phyloP scores from a whole-genome alignment of 2,888 invertebrate genomes.

The Lasioglossum lativentre region DNA sequence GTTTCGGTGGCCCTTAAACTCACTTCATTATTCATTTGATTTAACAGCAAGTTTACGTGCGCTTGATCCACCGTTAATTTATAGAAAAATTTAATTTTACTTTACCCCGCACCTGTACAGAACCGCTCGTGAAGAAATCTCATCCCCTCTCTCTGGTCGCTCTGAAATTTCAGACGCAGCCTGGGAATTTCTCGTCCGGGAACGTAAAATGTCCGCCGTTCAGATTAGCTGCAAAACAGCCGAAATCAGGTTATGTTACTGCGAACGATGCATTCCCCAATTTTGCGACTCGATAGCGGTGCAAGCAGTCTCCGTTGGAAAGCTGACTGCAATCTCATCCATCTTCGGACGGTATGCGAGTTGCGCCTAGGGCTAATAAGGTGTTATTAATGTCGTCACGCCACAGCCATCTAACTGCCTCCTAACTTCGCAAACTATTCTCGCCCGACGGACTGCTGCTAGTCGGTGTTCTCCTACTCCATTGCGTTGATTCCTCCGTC shows the following conservation, averaged over 20 bases:
- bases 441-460: conserved; percentile 52
- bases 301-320: conserved; percentile 55
- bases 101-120: neutral
- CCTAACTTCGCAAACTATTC: conserved; percentile 75
- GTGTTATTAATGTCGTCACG: conserved; percentile 78
- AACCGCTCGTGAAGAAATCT: neutral
- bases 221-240: conserved; percentile 11
- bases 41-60: neutral
- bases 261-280: conserved; percentile 45
- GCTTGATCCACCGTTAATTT: neutral
- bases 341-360: conserved; percentile 71
- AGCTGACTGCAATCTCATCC: conserved; percentile 73
- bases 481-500: conserved; percentile 58
- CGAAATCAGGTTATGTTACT: conserved; percentile 43
- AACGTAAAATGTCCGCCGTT: neutral
- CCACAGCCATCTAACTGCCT: conserved; percentile 71
- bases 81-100: neutral
- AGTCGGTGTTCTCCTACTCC: conserved; percentile 57
- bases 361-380: conserved; percentile 76
- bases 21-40: neutral
- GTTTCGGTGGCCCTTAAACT: neutral
- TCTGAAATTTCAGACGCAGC: neutral
- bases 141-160: neutral
- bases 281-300: conserved; percentile 54
- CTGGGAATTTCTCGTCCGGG: neutral